phyloP scores from a whole-genome alignment of 1,140 invertebrate genomes.

The Drosophila bocki region DNA sequence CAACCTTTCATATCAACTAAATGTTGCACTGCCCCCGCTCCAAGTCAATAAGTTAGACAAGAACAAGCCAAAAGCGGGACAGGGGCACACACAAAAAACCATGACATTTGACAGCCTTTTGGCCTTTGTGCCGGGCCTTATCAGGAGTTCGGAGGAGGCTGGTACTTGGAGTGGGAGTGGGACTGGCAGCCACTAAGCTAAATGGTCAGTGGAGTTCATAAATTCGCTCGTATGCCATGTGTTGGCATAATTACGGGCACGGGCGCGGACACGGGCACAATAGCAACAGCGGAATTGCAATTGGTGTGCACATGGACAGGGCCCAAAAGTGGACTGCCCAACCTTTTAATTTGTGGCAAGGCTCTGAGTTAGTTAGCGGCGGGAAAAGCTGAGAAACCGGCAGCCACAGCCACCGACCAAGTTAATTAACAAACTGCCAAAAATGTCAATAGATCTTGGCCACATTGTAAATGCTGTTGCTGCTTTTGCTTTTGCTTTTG shows the following conservation, averaged over 20 bases:
- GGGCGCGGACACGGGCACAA: constrained; percentile 48
- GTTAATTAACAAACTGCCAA: constrained; percentile 84
- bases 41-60: constrained; percentile 44
- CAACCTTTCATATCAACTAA: constrained; percentile 60
- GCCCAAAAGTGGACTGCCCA: constrained; percentile 79
- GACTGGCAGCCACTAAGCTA: constrained; percentile 39
- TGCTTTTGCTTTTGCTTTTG: constrained; percentile 20
- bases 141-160: constrained; percentile 60
- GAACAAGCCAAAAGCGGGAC: constrained; percentile 33
- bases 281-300: constrained; percentile 43
- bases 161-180: constrained; percentile 21
- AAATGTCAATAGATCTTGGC: constrained; percentile 74
- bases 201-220: constrained; percentile 77
- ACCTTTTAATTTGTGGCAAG: constrained; percentile 79
- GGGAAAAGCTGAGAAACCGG: constrained; percentile 39
- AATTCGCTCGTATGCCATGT: constrained; percentile 72
- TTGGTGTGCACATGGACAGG: constrained; percentile 62
- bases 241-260: constrained; percentile 76
- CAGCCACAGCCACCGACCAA: constrained; percentile 57
- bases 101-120: constrained; percentile 78
- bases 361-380: constrained; percentile 64
- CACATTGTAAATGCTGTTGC: constrained; percentile 36
- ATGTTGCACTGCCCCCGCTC: constrained; percentile 35
- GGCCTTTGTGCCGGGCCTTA: constrained; percentile 77
- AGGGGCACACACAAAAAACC: constrained; percentile 33